Evolutionary conservation across 2,888 invertebrate species (phyloP).

Genomic region (Gandaritis pyraliata): DNA sequence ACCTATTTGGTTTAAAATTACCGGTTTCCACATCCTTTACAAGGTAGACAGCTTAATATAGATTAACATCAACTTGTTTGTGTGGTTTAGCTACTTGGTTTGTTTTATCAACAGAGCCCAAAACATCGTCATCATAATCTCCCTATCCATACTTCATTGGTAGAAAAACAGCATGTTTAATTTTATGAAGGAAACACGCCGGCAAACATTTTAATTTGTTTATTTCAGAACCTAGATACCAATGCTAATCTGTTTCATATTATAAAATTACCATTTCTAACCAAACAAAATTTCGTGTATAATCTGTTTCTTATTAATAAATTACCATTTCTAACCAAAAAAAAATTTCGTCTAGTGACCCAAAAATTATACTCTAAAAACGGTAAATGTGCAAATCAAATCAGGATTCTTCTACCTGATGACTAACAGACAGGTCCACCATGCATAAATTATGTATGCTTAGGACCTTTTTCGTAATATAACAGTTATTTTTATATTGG

Average conservation of each 20-base stretch:
- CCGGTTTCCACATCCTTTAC: slow-evolving; percentile 40
- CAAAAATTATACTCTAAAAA: slow-evolving; percentile 34
- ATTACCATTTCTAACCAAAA: no score
- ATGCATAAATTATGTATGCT: slow-evolving; percentile 47
- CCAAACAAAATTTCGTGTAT: no score
- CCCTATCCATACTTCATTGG: no score
- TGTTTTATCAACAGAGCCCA: neutral
- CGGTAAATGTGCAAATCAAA: slow-evolving; percentile 38
- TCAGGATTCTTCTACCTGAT: slow-evolving; percentile 18
- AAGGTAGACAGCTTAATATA: slow-evolving; percentile 50
- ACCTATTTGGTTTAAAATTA: slow-evolving; percentile 19
- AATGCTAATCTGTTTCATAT: neutral
- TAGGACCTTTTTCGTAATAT: slow-evolving; percentile 43
- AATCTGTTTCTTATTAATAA: no score
- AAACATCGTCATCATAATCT: neutral
- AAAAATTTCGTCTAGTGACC: slow-evolving; percentile 6
- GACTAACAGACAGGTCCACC: slow-evolving; percentile 32
- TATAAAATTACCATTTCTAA: neutral
- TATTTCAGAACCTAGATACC: neutral
- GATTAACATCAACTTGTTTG: slow-evolving; percentile 46
- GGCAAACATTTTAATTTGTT: no score
- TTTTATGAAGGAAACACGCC: no score
- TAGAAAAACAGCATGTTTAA: no score
- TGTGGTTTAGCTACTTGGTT: neutral
- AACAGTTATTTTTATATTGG: slow-evolving; percentile 50